A percentile compares a stretch with the other conserved stretches of the same genome.
Conservation (phyloP, 2,113 vertebrate species). For the Cichladusa arquata region DNA sequence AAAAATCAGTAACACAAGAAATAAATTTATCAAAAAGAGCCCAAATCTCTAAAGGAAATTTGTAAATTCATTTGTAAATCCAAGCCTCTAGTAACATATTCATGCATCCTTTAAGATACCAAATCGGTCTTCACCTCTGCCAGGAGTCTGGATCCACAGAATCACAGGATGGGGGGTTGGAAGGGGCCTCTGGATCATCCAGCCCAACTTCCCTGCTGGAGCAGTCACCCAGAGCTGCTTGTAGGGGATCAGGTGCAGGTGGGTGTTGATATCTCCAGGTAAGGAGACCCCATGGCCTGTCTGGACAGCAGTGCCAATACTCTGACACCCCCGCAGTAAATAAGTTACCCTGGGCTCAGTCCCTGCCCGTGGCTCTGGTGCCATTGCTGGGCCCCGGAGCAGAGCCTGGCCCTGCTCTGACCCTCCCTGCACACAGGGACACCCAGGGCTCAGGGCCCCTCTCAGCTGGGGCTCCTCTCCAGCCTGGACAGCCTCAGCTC, state of each 20-base stretch:
- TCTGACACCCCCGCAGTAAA: neutral
- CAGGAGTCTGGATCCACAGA: neutral
- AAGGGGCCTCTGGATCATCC: neutral
- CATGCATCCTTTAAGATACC: neutral
- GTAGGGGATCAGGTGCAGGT: accelerated
- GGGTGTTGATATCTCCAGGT: neutral
- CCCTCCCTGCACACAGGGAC: neutral
- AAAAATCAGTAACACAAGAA: neutral
- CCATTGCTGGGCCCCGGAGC: neutral
- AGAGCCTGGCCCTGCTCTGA: neutral
- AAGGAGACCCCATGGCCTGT: neutral
- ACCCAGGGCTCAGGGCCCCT: neutral
- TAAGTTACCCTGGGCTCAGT: neutral
- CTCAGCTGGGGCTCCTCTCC: neutral
- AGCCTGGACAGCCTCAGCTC: neutral
- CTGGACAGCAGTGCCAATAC: neutral
- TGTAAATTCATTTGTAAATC: neutral
- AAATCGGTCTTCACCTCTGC: neutral
- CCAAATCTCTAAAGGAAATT: neutral
- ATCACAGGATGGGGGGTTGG: neutral
- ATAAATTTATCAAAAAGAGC: accelerated
- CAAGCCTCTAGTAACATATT: neutral
- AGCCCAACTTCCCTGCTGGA: neutral
- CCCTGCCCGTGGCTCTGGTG: neutral
- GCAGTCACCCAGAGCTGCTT: neutral